phyloP scores from a whole-genome alignment of 2,888 invertebrate genomes.

The Xestia ashworthii region DNA sequence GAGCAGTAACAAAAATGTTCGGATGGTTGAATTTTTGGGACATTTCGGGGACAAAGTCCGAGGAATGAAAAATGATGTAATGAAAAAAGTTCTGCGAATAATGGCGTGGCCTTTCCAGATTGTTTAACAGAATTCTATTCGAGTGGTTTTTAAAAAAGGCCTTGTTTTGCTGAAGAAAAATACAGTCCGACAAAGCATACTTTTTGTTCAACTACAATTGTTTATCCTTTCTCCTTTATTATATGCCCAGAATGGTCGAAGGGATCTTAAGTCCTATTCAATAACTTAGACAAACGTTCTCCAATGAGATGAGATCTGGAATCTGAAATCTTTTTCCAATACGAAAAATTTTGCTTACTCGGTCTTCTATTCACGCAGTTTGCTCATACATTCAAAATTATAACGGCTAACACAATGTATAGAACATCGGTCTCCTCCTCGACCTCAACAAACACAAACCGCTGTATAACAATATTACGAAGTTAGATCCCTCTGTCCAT shows the following conservation, averaged over 20 bases:
- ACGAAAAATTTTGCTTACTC: background rate
- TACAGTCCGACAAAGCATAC: background rate
- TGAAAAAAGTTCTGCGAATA: constrained; percentile 9
- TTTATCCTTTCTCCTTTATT: background rate
- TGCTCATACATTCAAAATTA: constrained; percentile 12
- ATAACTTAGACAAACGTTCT: background rate
- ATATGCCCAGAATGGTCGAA: background rate
- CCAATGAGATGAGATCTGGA: too few species aligned
- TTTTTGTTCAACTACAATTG: background rate
- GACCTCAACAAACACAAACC: constrained; percentile 31
- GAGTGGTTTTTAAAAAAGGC: background rate
- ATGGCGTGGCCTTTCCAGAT: constrained; percentile 2
- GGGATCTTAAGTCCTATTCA: background rate
- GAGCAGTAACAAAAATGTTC: constrained; percentile 22
- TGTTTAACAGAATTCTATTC: background rate
- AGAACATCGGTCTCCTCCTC: constrained; percentile 17
- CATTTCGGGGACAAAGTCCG: background rate
- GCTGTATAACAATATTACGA: constrained; percentile 34
- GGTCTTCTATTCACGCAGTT: background rate
- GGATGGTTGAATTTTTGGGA: constrained; percentile 11
- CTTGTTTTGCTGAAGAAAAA: background rate
- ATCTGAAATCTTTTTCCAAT: background rate
- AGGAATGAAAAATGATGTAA: background rate
- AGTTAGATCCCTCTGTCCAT: constrained; percentile 48
- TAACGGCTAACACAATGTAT: background rate